Evolutionary conservation across 2,113 vertebrate species (phyloP), one percentile per base, ranked within the genome.

Genomic region (Panurus biarmicus): DNA sequence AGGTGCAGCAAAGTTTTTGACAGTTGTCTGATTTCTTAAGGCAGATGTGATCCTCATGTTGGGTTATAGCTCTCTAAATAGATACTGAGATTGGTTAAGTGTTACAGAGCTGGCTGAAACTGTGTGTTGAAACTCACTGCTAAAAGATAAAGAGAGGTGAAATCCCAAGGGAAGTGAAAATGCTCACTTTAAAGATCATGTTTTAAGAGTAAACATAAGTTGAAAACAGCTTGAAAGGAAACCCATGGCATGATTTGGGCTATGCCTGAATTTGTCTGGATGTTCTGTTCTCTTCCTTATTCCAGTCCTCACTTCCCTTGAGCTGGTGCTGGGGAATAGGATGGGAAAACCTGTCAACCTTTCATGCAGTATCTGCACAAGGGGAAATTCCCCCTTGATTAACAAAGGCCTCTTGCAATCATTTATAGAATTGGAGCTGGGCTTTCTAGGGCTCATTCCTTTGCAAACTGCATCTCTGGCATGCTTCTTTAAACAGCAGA

Each of bases 1-100:
- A 80, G 35, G n/a, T 3, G 3, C 24, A 62, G 61, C 24, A 36
- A 36, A 10, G 8, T 28, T 74, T 89, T 74, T 78, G 48, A 81
- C 9, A 74, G 50, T 33, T 73, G 11, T 70, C 38, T 85, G 19
- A 67, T 65, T 83, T 85, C 23, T 70, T 54, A 58, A 82, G 73
- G 36, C 1, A 1, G 9, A 28, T 0, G 1, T 33, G 16, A 80
- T 38, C 10, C 48, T 87, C 47, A 47, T 2, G 6, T 11, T 1
- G 12, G 40, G 48, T 50, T 47, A 71, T 24, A 81, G 35, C 29
- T 90, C 54, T 64, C 65, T 36, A 40, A 61, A 85, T 35, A 80
- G 17, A 10, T 22, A 54, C 2, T 33, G 40, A 28, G 48, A 48
- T 2, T 44, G 40, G 58, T 53, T 40, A 76, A 21, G 23, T 16